phyloP scores from a whole-genome alignment of 2,113 vertebrate genomes.

The Leucopsar rothschildi region DNA sequence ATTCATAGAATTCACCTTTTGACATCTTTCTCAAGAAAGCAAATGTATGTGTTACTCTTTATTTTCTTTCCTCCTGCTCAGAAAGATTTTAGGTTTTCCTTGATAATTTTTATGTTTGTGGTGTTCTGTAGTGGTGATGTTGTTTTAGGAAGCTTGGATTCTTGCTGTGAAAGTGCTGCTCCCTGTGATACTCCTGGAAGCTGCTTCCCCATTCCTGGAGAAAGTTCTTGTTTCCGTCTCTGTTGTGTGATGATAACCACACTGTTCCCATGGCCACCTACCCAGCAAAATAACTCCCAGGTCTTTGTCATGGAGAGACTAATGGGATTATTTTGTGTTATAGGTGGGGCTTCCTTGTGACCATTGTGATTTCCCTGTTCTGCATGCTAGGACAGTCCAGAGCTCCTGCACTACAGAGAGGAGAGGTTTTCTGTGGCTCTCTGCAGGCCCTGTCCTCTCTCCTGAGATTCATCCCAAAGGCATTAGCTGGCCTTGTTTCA shows the following conservation, averaged over 20 bases:
- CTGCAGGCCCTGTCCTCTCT: not conserved
- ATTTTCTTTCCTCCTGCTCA: not conserved
- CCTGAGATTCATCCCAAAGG: not conserved
- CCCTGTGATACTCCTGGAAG: not conserved
- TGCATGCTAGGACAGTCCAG: not conserved
- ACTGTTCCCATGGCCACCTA: constrained; percentile 2
- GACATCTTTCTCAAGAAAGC: not conserved
- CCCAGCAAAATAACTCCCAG: not conserved
- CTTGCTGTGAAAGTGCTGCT: not conserved
- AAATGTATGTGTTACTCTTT: not conserved
- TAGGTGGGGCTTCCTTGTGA: not conserved
- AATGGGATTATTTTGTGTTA: constrained; percentile 10
- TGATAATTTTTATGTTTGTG: not conserved
- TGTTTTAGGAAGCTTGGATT: not conserved
- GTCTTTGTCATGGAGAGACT: not conserved
- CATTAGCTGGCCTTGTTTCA: not conserved
- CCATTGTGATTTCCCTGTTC: not conserved
- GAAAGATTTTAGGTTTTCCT: not conserved
- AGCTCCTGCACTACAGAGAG: not conserved
- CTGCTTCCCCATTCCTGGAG: not conserved
- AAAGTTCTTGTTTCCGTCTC: not conserved
- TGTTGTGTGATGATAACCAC: constrained; percentile 16
- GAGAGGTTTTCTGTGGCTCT: not conserved
- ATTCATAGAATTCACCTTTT: not conserved
- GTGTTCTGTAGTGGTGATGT: not conserved